A percentile compares a stretch with the other conserved stretches of the same genome.
Conservation (phyloP, 1,140 invertebrate genomes). For the Ips typographus region DNA sequence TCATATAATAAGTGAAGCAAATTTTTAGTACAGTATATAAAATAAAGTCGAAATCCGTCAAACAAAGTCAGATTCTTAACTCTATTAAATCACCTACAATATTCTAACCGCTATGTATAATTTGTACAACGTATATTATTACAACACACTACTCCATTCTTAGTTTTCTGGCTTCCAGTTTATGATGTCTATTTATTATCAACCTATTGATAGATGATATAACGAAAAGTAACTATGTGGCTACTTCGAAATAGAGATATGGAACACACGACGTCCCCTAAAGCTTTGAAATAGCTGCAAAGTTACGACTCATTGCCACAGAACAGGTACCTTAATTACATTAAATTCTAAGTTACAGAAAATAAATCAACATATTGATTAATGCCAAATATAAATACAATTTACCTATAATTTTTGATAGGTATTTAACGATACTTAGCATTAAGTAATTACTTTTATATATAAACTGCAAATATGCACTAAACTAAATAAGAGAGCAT, state of each 20-base stretch:
- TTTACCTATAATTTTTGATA: not conserved
- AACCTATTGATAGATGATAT: not conserved
- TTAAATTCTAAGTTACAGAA: not conserved
- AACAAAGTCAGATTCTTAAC: not conserved
- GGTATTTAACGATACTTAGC: not conserved
- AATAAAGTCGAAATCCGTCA: not conserved
- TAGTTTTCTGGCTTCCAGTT: not conserved
- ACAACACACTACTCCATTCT: not conserved
- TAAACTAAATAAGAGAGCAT: not conserved
- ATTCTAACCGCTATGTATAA: not conserved
- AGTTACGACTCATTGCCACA: not conserved
- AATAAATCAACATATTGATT: not conserved
- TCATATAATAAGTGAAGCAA: not conserved
- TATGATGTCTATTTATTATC: not conserved
- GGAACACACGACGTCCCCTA: not conserved
- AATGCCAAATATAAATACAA: not conserved
- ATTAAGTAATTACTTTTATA: not conserved
- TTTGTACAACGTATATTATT: not conserved
- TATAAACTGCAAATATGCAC: not conserved
- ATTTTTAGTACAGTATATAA: not conserved
- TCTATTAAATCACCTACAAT: not conserved
- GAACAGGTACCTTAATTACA: slow-evolving; percentile 1
- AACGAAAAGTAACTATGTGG: not conserved
- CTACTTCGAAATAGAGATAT: not conserved
- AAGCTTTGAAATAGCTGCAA: not conserved